Conservation (phyloP, 2,113 vertebrate species). For the Columba livia region DNA sequence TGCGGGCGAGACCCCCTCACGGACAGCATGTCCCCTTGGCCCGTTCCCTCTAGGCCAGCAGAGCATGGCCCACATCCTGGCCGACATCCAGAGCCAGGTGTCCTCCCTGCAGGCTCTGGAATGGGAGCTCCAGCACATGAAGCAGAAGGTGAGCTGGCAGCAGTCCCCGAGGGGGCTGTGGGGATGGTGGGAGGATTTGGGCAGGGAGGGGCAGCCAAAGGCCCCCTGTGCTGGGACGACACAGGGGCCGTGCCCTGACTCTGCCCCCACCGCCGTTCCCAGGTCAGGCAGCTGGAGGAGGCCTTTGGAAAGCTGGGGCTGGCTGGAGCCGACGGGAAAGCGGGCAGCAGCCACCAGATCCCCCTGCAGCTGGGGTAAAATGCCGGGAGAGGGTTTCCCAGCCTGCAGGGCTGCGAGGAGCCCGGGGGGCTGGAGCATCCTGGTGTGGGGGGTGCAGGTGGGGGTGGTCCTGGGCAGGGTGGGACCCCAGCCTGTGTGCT, state of each 20-base stretch:
- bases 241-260: background rate
- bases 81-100: background rate
- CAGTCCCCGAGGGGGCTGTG: rapidly evolving
- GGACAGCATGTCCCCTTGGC: background rate
- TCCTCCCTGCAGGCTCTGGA: conserved; percentile 55
- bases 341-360: background rate
- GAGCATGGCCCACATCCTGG: background rate
- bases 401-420: background rate
- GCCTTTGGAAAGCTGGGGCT: background rate
- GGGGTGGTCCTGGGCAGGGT: no score
- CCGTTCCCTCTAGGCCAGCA: background rate
- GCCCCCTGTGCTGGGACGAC: rapidly evolving
- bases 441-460: no score
- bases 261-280: background rate
- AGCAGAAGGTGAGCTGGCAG: conserved; percentile 67
- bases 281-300: conserved; percentile 48
- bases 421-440: no score
- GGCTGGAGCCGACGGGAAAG: background rate
- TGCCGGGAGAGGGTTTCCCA: background rate
- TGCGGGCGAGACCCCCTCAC: background rate
- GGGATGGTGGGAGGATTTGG: background rate
- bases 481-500: no score
- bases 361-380: conserved; percentile 59
- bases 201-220: background rate
- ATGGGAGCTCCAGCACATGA: conserved; percentile 34